These are phyloP conservation scores for Myotis lucifugus DNA, from an alignment of 2,113 vertebrate genomes.

Conservation along the genomic window DNA sequence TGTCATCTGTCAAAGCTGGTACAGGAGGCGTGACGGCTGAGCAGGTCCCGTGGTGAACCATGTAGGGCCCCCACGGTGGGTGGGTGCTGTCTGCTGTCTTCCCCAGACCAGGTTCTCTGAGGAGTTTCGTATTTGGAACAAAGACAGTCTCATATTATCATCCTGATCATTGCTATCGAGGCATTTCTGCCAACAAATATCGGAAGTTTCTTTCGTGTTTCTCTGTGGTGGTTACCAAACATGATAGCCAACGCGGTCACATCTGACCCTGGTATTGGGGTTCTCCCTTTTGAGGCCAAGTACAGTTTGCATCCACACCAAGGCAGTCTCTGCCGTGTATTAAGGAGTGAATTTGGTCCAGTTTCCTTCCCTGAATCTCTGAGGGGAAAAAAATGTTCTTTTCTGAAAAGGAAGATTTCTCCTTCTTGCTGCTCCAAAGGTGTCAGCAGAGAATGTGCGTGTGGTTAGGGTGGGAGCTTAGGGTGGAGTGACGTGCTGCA, in stretches of 20 bases:
- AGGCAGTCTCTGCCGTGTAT: neutral
- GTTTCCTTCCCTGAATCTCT: neutral
- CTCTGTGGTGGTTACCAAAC: neutral
- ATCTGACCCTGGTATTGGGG: neutral
- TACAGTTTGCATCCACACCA: neutral
- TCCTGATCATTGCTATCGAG: neutral
- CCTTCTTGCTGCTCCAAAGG: neutral
- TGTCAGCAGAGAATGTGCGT: neutral
- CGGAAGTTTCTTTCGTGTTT: neutral
- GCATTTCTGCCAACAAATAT: neutral
- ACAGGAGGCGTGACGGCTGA: accelerated
- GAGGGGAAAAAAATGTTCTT: neutral
- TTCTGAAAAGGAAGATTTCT: neutral
- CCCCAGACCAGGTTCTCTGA: neutral
- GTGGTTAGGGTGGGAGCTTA: neutral
- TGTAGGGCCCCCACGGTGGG: neutral
- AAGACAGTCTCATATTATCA: neutral
- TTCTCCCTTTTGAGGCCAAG: neutral
- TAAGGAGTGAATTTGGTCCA: neutral
- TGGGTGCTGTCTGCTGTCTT: neutral
- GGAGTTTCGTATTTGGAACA: neutral
- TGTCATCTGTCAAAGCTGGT: neutral
- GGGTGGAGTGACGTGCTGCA: neutral
- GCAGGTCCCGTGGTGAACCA: neutral
- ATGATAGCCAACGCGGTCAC: neutral